Conservation (phyloP, 2,797 vertebrate genomes). For the Manis crassicaudata region DNA sequence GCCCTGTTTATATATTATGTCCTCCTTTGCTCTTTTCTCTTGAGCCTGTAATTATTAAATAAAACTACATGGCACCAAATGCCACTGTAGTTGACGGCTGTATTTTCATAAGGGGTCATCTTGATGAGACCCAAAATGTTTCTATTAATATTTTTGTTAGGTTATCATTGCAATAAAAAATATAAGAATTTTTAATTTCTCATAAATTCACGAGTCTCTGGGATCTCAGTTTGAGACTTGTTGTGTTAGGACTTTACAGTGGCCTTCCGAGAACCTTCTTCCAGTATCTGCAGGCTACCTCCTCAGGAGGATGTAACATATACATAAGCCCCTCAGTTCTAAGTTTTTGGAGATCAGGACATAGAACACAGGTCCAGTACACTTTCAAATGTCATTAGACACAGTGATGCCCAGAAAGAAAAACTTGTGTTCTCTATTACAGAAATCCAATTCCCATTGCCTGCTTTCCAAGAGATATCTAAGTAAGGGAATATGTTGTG, state of each 20-base stretch:
- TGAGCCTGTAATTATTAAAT: neutral
- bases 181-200: neutral
- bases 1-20: neutral
- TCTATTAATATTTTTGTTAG: neutral
- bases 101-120: neutral
- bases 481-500: slow-evolving; percentile 11
- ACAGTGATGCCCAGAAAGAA: neutral
- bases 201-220: neutral
- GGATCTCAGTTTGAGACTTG: neutral
- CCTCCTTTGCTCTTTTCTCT: neutral
- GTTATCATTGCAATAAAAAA: neutral
- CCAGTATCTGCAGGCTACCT: neutral
- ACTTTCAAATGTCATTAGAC: slow-evolving; percentile 1
- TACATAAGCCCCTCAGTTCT: neutral
- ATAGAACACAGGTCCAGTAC: slow-evolving; percentile 18
- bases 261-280: neutral
- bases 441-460: neutral
- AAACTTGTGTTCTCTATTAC: neutral
- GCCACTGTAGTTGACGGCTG: neutral
- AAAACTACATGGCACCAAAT: neutral
- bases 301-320: neutral
- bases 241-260: neutral
- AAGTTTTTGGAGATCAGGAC: neutral
- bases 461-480: neutral
- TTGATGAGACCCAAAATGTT: neutral